phyloP scores from a whole-genome alignment of 2,113 vertebrate genomes.

The Origma solitaria region DNA sequence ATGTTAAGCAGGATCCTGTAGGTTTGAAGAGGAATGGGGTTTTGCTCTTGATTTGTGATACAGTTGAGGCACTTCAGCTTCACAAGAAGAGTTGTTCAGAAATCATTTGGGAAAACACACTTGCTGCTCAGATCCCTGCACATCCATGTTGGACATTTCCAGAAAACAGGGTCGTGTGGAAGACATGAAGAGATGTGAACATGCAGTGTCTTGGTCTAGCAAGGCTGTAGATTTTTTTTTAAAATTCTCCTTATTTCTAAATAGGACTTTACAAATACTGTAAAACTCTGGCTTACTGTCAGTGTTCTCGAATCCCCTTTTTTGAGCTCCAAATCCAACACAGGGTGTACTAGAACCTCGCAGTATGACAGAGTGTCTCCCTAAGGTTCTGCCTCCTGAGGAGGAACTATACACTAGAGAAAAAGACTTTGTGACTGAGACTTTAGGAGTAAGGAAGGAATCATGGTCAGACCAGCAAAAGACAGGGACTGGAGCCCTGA shows the following conservation, averaged over 20 bases:
- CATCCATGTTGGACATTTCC: background rate
- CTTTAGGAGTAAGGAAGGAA: background rate
- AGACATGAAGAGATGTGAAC: background rate
- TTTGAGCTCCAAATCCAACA: background rate
- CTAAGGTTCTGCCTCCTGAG: background rate
- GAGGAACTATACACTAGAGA: background rate
- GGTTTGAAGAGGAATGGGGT: background rate
- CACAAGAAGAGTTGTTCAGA: background rate
- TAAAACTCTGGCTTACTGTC: background rate
- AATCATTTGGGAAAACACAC: background rate
- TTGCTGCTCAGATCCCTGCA: background rate
- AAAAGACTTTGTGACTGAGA: background rate
- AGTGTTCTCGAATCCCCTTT: background rate
- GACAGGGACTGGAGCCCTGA: background rate
- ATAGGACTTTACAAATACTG: background rate
- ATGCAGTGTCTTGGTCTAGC: background rate
- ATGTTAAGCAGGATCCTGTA: background rate
- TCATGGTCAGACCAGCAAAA: background rate
- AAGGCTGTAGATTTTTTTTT: background rate
- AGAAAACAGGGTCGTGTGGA: background rate
- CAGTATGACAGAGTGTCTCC: background rate
- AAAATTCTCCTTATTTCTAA: background rate
- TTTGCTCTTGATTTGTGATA: background rate
- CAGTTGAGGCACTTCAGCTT: background rate
- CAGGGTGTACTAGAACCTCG: background rate